A percentile compares a stretch with the other conserved stretches of the same genome.
Conservation (phyloP, 2,888 invertebrate genomes). For the Drosophila setosimentum region DNA sequence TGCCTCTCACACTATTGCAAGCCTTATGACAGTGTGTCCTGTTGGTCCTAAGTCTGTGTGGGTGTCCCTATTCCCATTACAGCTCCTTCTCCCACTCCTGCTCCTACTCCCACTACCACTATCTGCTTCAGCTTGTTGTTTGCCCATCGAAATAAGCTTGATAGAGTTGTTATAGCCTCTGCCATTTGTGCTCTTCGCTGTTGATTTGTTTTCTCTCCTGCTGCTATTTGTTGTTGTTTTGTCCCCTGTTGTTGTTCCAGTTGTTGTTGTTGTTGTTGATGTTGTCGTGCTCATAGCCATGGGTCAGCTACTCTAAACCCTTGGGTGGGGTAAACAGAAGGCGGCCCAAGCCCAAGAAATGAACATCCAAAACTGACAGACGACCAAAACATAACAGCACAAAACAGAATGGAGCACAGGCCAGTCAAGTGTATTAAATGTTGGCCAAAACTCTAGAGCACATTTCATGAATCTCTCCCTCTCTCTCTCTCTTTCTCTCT, state of each 20-base stretch:
- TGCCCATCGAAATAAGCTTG: constrained; percentile 77
- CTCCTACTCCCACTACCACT: neutral
- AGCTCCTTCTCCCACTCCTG: neutral
- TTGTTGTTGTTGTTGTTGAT: constrained; percentile 23
- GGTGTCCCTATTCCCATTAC: constrained; percentile 5
- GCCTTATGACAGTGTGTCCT: constrained; percentile 19
- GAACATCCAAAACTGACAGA: constrained; percentile 31
- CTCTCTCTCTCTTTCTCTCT: neutral
- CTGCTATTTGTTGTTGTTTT: constrained; percentile 13
- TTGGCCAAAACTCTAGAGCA: constrained; percentile 53
- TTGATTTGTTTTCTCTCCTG: constrained; percentile 70
- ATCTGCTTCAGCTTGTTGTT: constrained; percentile 42
- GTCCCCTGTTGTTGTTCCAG: constrained; percentile 10
- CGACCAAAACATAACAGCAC: constrained; percentile 7
- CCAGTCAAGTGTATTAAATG: constrained; percentile 74
- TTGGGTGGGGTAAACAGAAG: constrained; percentile 11
- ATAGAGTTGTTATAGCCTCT: constrained; percentile 73
- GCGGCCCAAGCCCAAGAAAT: constrained; percentile 18
- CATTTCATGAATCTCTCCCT: constrained; percentile 30
- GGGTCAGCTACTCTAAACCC: constrained; percentile 44
- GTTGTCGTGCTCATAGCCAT: constrained; percentile 35
- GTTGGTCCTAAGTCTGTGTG: constrained; percentile 9
- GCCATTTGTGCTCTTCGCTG: constrained; percentile 73
- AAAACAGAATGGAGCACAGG: constrained; percentile 16
- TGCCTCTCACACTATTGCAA: neutral